Percentiles rank a stretch among this genome's conserved stretches.
phyloP scores from a whole-genome alignment of 2,113 vertebrate genomes.

The Plotosus lineatus region DNA sequence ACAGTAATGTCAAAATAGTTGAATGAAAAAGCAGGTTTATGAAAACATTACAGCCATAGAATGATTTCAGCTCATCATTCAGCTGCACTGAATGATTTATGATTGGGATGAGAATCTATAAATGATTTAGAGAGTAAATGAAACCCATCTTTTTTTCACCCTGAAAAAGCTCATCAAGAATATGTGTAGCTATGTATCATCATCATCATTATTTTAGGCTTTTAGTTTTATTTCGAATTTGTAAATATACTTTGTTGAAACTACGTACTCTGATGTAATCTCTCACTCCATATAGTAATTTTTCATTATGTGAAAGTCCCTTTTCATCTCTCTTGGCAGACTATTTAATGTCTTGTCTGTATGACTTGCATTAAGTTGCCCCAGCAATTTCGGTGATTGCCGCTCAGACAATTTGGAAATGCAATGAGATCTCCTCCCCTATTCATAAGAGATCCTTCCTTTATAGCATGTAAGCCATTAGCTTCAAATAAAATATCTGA shows the following conservation, averaged over 20 bases:
- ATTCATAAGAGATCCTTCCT: slow-evolving; percentile 35
- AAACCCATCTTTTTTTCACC: not conserved
- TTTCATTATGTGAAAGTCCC: not conserved
- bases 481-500: slow-evolving; percentile 53
- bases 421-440: slow-evolving; percentile 38
- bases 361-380: not conserved
- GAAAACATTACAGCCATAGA: not conserved
- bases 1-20: not conserved
- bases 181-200: not conserved
- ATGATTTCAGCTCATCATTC: not conserved
- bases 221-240: not conserved
- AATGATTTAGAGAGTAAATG: not conserved
- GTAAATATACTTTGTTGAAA: not conserved
- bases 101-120: not conserved
- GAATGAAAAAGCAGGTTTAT: not conserved
- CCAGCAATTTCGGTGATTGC: slow-evolving; percentile 28
- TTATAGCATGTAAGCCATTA: slow-evolving; percentile 57
- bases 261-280: not conserved
- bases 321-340: not conserved
- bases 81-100: not conserved
- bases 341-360: not conserved
- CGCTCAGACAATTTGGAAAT: not conserved
- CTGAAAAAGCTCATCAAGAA: slow-evolving; percentile 17
- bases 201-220: not conserved
- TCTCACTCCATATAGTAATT: not conserved